Evolutionary conservation across 2,113 vertebrate species (phyloP).

Genomic region (Erinaceus europaeus): DNA sequence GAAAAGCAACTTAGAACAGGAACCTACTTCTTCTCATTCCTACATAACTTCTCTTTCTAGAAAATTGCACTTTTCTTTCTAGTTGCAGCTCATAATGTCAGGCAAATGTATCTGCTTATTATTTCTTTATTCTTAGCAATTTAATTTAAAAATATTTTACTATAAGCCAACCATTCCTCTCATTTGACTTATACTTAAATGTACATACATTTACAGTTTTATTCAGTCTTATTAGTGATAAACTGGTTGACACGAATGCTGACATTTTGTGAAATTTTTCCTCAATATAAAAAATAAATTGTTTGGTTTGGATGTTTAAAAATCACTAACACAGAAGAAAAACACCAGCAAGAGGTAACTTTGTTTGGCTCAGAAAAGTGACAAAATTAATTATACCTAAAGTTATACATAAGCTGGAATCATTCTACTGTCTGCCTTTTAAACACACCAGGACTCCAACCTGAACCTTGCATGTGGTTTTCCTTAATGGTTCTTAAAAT

Average conservation of each 20-base stretch:
- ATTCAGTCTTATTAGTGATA: constrained; percentile 1
- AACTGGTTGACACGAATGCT: constrained; percentile 11
- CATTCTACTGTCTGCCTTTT: constrained; percentile 18
- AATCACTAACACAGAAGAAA: constrained; percentile 34
- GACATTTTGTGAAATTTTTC: constrained; percentile 30
- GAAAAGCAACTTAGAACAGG: neutral
- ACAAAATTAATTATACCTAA: constrained; percentile 50
- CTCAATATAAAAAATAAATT: constrained; percentile 47
- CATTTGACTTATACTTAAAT: neutral
- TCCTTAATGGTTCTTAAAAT: neutral
- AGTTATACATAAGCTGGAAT: constrained; percentile 17
- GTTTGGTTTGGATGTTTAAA: constrained; percentile 38
- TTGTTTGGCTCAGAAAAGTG: constrained; percentile 6
- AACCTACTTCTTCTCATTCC: neutral
- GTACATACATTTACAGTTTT: neutral
- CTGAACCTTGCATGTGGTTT: neutral
- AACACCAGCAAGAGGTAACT: constrained; percentile 33
- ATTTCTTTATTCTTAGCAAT: neutral
- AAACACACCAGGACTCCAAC: constrained; percentile 3
- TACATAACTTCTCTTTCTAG: neutral
- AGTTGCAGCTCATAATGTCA: neutral
- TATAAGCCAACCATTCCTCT: neutral
- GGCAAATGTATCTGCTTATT: neutral
- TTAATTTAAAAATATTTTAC: constrained; percentile 32
- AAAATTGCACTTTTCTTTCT: neutral